Conservation (phyloP, 2,888 invertebrate species). For the Drosophila neotestacea region DNA sequence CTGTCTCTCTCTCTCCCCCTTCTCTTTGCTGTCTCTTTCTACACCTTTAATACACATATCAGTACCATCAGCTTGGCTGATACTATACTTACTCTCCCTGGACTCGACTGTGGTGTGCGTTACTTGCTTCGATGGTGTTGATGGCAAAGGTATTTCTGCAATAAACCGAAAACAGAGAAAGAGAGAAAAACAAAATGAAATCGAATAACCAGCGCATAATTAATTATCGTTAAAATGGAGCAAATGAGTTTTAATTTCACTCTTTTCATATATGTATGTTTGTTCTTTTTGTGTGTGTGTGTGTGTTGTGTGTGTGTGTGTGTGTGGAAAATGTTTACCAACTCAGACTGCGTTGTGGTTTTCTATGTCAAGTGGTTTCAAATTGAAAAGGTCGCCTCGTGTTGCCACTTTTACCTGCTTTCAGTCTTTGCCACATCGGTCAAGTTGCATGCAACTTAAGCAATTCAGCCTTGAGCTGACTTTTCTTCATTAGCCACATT, state of each 20-base stretch:
- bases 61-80: conserved; percentile 48
- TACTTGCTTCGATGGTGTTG: conserved; percentile 91
- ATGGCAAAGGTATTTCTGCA: conserved; percentile 95
- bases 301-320: conserved; percentile 16
- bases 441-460: conserved; percentile 50
- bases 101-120: conserved; percentile 85
- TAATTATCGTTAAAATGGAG: conserved; percentile 69
- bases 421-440: conserved; percentile 16
- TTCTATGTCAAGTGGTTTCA: conserved; percentile 53
- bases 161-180: conserved; percentile 57
- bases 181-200: conserved; percentile 44
- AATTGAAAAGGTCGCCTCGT: conserved; percentile 45
- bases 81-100: conserved; percentile 85
- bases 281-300: conserved; percentile 4
- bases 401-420: not conserved
- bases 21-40: not conserved
- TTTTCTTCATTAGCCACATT: conserved; percentile 37
- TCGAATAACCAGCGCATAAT: conserved; percentile 70
- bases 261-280: conserved; percentile 1
- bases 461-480: conserved; percentile 10
- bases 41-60: conserved; percentile 24
- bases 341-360: conserved; percentile 39
- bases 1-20: not conserved
- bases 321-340: conserved; percentile 6
- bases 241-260: conserved; percentile 64